Percentiles rank a stretch among this genome's conserved stretches.
Conservation (phyloP, 2,888 invertebrate species). For the Lithophane semibrunnea region DNA sequence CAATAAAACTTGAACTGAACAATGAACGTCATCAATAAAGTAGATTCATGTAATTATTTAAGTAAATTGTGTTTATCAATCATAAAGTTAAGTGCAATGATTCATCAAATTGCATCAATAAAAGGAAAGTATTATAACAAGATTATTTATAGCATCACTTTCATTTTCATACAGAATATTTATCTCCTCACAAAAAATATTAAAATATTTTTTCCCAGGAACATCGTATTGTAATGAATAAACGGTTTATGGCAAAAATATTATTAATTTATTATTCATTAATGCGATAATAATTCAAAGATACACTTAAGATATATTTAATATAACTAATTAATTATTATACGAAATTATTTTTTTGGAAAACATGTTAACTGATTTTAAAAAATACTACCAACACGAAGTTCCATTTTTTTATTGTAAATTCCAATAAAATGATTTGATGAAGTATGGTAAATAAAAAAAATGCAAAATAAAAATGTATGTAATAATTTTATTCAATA, state of each 20-base stretch:
- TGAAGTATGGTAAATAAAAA: too few relatives aligned
- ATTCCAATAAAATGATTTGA: background rate
- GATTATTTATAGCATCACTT: background rate
- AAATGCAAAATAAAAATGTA: background rate
- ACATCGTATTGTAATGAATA: background rate
- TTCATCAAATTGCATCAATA: background rate
- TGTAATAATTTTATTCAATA: background rate
- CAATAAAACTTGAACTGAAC: slow-evolving; percentile 7
- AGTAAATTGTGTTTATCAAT: slow-evolving; percentile 12
- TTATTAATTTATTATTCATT: too few relatives aligned
- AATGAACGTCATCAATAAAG: background rate
- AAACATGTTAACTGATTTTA: too few relatives aligned
- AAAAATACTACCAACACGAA: background rate
- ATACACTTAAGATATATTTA: too few relatives aligned
- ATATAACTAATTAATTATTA: too few relatives aligned
- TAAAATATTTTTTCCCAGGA: background rate
- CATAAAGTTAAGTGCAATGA: background rate
- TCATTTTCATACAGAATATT: background rate
- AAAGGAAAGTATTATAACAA: background rate
- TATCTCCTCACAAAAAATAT: background rate
- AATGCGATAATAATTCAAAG: too few relatives aligned
- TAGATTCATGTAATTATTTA: background rate
- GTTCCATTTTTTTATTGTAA: background rate
- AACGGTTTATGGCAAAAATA: background rate
- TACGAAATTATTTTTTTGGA: too few relatives aligned